Evolutionary conservation across 2,113 vertebrate genomes (phyloP).

Genomic region (Chunga burmeisteri): DNA sequence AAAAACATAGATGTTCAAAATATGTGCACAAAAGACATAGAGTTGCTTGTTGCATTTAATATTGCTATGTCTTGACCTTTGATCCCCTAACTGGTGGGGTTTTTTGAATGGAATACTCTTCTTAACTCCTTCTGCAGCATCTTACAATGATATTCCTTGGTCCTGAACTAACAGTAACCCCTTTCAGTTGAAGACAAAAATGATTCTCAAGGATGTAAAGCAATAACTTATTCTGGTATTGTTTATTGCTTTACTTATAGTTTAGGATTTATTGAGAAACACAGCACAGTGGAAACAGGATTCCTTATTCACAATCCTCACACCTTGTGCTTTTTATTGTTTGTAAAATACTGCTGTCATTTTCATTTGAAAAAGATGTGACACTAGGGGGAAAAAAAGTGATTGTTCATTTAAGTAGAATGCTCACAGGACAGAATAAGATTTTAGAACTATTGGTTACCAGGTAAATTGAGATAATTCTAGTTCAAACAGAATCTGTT

Average conservation of each 20-base stretch:
- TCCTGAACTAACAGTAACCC: background rate
- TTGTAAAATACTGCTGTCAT: background rate
- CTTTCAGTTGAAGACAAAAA: background rate
- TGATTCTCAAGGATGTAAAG: background rate
- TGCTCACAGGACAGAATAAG: background rate
- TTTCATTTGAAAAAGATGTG: background rate
- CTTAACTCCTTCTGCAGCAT: background rate
- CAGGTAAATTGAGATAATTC: slow-evolving; percentile 10
- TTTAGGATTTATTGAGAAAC: background rate
- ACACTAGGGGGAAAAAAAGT: background rate
- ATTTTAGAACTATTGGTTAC: background rate
- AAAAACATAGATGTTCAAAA: background rate
- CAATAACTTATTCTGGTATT: background rate
- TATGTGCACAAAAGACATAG: background rate
- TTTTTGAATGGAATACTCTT: background rate
- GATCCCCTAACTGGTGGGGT: background rate
- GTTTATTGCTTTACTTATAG: background rate
- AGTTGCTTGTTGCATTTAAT: background rate
- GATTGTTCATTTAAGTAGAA: slow-evolving; percentile 17
- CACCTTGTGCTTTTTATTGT: background rate
- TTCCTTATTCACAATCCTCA: background rate
- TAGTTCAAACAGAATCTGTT: slow-evolving; percentile 33
- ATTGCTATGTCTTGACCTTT: background rate
- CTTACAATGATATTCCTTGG: background rate
- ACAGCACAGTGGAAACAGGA: background rate